Evolutionary conservation across 2,888 invertebrate genomes (phyloP).

Genomic region (Dichetophora obliterata): DNA sequence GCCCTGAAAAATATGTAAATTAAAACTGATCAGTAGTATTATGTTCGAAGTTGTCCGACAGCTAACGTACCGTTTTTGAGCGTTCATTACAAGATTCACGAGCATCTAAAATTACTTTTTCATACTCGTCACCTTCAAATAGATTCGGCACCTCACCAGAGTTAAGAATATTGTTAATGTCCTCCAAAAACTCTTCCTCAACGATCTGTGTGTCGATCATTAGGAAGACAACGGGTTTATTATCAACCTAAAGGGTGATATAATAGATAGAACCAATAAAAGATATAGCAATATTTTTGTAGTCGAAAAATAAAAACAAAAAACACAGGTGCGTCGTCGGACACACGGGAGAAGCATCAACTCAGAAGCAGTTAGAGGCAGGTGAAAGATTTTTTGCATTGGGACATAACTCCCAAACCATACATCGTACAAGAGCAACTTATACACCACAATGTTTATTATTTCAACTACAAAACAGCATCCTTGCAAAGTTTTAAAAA

Average conservation of each 20-base stretch:
- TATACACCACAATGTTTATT: no score
- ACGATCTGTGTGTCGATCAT: conserved; percentile 93
- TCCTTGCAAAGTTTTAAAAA: no score
- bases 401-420: no score
- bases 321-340: no score
- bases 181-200: conserved; percentile 90
- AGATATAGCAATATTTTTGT: no score
- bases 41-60: neutral
- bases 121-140: conserved; percentile 89
- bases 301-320: no score
- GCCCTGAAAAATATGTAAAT: conserved; percentile 60
- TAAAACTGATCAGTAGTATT: neutral
- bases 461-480: no score
- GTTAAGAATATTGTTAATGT: conserved; percentile 92
- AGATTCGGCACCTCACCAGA: conserved; percentile 94
- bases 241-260: conserved; percentile 66
- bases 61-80: conserved; percentile 74
- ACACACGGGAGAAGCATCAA: no score
- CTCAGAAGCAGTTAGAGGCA: no score
- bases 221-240: conserved; percentile 84
- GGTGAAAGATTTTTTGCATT: no score
- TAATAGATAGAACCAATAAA: no score
- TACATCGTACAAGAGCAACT: no score
- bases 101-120: conserved; percentile 83
- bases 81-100: conserved; percentile 79